Percentiles rank a stretch among this genome's conserved stretches.
phyloP scores from a whole-genome alignment of 1,140 invertebrate species.

The Parapsyche elsis region DNA sequence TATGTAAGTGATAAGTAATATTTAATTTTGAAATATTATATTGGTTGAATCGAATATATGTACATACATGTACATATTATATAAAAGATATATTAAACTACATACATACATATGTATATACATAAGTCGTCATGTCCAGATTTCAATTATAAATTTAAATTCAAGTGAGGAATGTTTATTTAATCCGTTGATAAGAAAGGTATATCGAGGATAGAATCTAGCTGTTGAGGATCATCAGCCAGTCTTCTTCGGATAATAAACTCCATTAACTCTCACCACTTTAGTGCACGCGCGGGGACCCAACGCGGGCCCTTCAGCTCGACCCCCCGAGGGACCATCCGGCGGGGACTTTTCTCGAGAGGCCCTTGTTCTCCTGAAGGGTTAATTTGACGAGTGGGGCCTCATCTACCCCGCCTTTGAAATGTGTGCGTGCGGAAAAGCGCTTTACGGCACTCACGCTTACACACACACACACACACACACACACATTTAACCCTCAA shows the following conservation, averaged over 20 bases:
- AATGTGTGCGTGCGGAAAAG: slow-evolving; percentile 11
- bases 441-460: slow-evolving; percentile 30
- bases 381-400: slow-evolving; percentile 53
- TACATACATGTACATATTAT: neutral
- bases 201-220: too few species aligned
- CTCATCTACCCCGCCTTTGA: neutral
- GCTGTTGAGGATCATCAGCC: neutral
- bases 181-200: too few species aligned
- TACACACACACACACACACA: neutral
- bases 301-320: neutral
- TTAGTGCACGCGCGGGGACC: slow-evolving; percentile 7
- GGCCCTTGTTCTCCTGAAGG: slow-evolving; percentile 53
- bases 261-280: slow-evolving; percentile 14
- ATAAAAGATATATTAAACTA: too few species aligned
- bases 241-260: slow-evolving; percentile 6
- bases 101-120: neutral
- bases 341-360: slow-evolving; percentile 43
- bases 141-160: too few species aligned
- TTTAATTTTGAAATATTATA: too few species aligned
- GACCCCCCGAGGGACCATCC: slow-evolving; percentile 11
- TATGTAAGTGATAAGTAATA: too few species aligned
- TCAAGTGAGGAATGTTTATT: too few species aligned
- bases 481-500: neutral
- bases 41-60: too few species aligned
- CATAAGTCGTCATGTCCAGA: neutral